Base-by-base conservation (phyloP, 2,888 invertebrate species). In the Xanthia icteritia region DNA sequence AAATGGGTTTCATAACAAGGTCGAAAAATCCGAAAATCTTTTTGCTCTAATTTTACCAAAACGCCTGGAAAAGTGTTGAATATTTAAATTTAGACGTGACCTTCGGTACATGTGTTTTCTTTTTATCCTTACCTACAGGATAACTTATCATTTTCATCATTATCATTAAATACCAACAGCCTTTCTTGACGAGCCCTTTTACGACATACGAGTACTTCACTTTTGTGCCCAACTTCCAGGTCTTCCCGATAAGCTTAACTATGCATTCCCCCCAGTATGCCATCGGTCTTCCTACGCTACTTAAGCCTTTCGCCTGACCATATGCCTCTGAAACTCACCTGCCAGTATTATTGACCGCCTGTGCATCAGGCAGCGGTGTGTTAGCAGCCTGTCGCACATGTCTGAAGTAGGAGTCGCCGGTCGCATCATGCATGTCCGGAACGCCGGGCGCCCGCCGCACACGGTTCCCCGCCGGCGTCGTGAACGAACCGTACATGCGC, bases 401-500 rank as follows among this genome's bases (percentile, higher is more conserved):
- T 64, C 96, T 92, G 88, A 96, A 96, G 91, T 94, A 96, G 0
- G 96, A 96, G 81, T 96, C 96, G 4, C 94, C 95, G 0, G 90
- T 82, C 2, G 90, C 92, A 45, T 92, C 90, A 64, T 96, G 94
- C 88, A 97, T 91, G 84, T 98, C 97, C 0, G 98, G 97, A 0
- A 97, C 97, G 2, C 96, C 96, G 0, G 96, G 96, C 15, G 97
- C 94, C 31, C 96, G 89, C 63, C 96, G 91, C 79, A 95, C 95
- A 27, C 96, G 90, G 86, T 92, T 93, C 70, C 96, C 95, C 5
- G 93, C 94, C 13, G 97, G 97, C 58, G 97, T 97, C 15, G 97
- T 96, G 92, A 99, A 99, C 89, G 99, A 98, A 0, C 99, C 99
- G 92, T 99, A 99, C 99, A 99, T 99, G 80, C 99, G 97, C 92